Evolutionary conservation across 2,797 vertebrate species (phyloP).

Genomic region (Moxostoma hubbsi): DNA sequence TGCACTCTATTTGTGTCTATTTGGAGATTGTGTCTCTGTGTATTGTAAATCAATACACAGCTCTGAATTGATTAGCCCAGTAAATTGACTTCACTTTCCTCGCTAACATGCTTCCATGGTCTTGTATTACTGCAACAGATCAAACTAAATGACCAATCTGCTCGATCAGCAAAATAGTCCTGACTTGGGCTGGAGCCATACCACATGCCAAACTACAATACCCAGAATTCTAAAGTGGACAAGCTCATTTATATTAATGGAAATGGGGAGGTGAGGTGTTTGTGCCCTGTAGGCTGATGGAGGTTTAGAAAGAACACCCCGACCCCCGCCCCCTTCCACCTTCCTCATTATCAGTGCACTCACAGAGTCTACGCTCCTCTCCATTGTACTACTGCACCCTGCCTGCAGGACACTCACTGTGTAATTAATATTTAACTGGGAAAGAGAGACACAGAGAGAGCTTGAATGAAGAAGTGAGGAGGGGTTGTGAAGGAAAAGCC

Average conservation of each 20-base stretch:
- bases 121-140: conserved; percentile 51
- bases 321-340: conserved; percentile 23
- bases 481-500: conserved; percentile 8
- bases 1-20: not conserved
- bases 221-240: conserved; percentile 37
- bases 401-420: conserved; percentile 70
- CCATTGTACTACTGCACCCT: conserved; percentile 72
- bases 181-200: conserved; percentile 9
- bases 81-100: conserved; percentile 59
- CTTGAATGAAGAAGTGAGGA: not conserved
- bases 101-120: conserved; percentile 44
- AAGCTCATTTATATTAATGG: conserved; percentile 31
- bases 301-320: conserved; percentile 34
- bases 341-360: conserved; percentile 70
- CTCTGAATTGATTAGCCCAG: conserved; percentile 65
- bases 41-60: conserved; percentile 68
- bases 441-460: conserved; percentile 66
- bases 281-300: conserved; percentile 30
- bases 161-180: conserved; percentile 24
- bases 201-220: conserved; percentile 14
- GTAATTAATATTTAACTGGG: conserved; percentile 83
- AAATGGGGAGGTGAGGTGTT: conserved; percentile 2
- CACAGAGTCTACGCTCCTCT: conserved; percentile 69
- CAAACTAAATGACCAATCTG: conserved; percentile 31
- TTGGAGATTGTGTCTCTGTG: no score